Conservation (phyloP, 2,797 vertebrate genomes). For the Clarias platycephalus region DNA sequence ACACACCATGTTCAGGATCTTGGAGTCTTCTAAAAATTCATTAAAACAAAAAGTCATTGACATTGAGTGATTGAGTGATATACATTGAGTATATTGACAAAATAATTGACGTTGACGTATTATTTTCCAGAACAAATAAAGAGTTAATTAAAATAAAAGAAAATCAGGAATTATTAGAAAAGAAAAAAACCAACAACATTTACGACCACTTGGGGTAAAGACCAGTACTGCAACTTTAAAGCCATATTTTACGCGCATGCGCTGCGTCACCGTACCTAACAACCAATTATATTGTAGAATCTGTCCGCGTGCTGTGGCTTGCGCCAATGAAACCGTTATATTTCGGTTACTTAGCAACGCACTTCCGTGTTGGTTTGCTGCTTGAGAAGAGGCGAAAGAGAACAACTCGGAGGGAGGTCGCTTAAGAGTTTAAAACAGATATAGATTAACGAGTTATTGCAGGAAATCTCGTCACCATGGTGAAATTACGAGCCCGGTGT, state of each 20-base stretch:
- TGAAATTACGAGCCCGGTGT: constrained; percentile 76
- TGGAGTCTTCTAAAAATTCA: not conserved
- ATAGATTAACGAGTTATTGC: not conserved
- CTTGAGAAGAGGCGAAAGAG: constrained; percentile 23
- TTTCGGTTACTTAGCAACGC: constrained; percentile 69
- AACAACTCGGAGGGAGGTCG: not conserved
- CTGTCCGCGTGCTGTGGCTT: not conserved
- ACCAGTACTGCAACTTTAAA: not conserved
- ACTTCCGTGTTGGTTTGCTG: constrained; percentile 36
- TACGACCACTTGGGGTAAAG: constrained; percentile 58
- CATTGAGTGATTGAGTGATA: too few relatives aligned
- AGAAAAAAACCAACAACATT: not conserved
- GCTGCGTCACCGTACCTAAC: constrained; percentile 7
- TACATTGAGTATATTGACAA: too few relatives aligned
- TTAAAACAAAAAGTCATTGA: not conserved
- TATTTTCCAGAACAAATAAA: not conserved
- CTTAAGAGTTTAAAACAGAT: not conserved
- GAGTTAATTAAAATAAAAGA: not conserved
- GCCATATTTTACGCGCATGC: not conserved
- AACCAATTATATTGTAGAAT: constrained; percentile 60
- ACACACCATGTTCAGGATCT: not conserved
- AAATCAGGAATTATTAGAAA: not conserved
- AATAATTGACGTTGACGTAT: too few relatives aligned
- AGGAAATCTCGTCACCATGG: constrained; percentile 60
- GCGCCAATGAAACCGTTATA: constrained; percentile 56